A percentile compares a stretch with the other conserved stretches of the same genome.
These are phyloP conservation scores for Brenthis hecate DNA, from an alignment of 2,888 invertebrate species.

Conservation along the genomic window DNA sequence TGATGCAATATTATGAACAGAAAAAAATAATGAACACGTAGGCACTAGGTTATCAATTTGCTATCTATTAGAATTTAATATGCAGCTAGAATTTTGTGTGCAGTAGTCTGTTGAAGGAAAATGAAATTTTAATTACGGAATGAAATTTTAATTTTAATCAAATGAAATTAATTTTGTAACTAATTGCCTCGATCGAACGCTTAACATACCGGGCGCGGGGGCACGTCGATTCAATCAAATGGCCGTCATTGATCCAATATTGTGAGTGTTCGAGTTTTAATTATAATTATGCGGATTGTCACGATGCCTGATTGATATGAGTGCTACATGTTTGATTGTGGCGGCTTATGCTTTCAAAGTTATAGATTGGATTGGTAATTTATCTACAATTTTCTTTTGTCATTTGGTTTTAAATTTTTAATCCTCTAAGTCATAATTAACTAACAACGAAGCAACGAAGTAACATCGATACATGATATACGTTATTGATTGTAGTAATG, in stretches of 20 bases:
- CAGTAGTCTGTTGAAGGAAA: background rate
- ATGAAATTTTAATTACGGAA: constrained; percentile 28
- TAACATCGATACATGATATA: no score
- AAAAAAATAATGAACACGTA: no score
- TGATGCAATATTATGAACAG: no score
- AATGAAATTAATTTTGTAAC: constrained; percentile 58
- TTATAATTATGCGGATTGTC: constrained; percentile 38
- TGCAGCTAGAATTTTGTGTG: background rate
- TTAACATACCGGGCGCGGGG: constrained; percentile 49
- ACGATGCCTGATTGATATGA: constrained; percentile 33
- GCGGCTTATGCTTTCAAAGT: constrained; percentile 13
- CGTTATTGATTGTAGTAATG: no score
- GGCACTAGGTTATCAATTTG: no score
- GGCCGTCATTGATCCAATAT: constrained; percentile 51
- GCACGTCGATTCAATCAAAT: constrained; percentile 52
- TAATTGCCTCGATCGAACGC: constrained; percentile 54
- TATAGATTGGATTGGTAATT: constrained; percentile 16
- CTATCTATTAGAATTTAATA: no score
- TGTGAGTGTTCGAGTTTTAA: constrained; percentile 40
- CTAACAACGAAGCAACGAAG: no score
- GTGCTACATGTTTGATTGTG: constrained; percentile 31
- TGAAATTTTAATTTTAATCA: constrained; percentile 53
- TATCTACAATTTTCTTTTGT: background rate
- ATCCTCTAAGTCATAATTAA: no score
- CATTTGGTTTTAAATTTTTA: no score